Conservation (phyloP, 2,888 invertebrate genomes). For the Acrocyrtus sp. region DNA sequence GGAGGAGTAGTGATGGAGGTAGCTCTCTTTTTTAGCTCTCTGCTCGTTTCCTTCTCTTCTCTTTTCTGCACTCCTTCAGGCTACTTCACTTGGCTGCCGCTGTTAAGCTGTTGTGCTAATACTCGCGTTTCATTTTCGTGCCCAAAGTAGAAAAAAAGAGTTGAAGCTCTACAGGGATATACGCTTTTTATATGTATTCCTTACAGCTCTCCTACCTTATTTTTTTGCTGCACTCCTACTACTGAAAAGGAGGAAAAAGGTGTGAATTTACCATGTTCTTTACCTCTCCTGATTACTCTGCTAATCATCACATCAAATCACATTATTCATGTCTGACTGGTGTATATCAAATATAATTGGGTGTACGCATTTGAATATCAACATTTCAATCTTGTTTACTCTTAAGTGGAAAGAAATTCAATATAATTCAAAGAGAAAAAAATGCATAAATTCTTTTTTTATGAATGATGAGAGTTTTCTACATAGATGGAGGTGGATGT, state of each 20-base stretch:
- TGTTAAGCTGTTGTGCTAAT: not conserved
- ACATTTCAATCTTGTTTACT: conserved; percentile 50
- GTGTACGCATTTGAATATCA: conserved; percentile 48
- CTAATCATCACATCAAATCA: conserved; percentile 51
- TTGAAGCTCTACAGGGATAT: no score
- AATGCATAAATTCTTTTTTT: not conserved
- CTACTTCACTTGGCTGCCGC: conserved; percentile 32
- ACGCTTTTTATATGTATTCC: no score
- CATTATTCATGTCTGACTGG: conserved; percentile 51
- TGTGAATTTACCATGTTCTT: conserved; percentile 51
- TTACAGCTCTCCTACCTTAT: no score
- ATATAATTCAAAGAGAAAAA: conserved; percentile 2
- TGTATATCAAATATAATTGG: conserved; percentile 51
- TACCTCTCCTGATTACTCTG: conserved; percentile 48
- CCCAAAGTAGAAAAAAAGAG: no score
- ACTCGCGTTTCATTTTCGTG: no score
- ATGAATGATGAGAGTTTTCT: no score
- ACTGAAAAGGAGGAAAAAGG: conserved; percentile 33
- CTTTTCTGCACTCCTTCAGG: conserved; percentile 30
- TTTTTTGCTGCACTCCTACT: no score
- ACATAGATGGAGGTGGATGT: no score
- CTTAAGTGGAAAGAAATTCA: conserved; percentile 27
- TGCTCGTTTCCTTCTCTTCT: no score
- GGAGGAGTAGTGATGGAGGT: no score
- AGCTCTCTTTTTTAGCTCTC: no score